A percentile compares a stretch with the other conserved stretches of the same genome.
These are phyloP conservation scores for Orycteropus afer DNA, from an alignment of 2,113 vertebrate genomes.

Conservation along the genomic window DNA sequence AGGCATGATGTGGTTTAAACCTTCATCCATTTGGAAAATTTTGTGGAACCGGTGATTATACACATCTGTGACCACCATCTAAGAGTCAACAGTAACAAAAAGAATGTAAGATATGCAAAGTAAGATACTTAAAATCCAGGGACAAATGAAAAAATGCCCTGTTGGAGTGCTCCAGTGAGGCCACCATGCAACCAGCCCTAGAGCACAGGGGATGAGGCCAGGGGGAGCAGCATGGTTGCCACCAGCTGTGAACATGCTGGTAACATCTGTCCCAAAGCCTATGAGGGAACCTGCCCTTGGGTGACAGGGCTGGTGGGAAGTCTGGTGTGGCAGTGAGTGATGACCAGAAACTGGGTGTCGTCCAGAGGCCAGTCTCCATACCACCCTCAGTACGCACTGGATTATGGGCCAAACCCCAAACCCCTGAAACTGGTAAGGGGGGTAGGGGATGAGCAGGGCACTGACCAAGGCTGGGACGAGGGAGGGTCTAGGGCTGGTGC, in stretches of 20 bases:
- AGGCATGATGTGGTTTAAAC: slow-evolving; percentile 95
- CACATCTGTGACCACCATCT: slow-evolving; percentile 99
- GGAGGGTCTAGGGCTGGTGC: background rate
- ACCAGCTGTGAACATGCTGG: background rate
- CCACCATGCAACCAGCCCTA: background rate
- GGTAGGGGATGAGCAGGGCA: background rate
- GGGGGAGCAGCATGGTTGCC: background rate
- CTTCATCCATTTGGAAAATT: slow-evolving; percentile 95
- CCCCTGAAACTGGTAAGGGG: background rate
- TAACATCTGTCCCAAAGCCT: background rate
- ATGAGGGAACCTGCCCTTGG: background rate
- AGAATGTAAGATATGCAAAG: background rate
- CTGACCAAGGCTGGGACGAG: background rate
- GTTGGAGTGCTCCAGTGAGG: background rate
- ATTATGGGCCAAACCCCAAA: background rate
- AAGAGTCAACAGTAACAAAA: slow-evolving; percentile 73
- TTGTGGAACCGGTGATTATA: slow-evolving; percentile 99
- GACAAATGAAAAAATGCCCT: background rate
- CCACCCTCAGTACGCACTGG: background rate
- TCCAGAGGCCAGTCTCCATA: background rate
- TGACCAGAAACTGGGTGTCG: background rate
- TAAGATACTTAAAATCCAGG: background rate
- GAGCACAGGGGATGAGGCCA: background rate
- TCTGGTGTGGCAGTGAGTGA: background rate
- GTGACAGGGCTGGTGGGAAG: background rate